A percentile compares a stretch with the other conserved stretches of the same genome.
Conservation (phyloP, 2,113 vertebrate species). For the Colossoma macropomum region DNA sequence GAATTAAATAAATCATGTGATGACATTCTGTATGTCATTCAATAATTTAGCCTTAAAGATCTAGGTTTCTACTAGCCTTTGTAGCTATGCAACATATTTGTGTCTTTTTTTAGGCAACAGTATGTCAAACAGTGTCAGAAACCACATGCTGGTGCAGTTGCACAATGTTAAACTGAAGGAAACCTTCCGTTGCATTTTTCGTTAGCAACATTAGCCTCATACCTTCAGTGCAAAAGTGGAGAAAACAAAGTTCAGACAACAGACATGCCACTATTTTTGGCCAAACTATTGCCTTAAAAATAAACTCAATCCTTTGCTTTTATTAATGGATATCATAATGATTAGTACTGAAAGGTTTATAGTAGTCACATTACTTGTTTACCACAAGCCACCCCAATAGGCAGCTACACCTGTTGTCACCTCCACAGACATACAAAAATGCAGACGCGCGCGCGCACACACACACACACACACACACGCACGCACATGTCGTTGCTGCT, state of each 20-base stretch:
- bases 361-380: slow-evolving; percentile 3
- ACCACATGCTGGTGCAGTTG: too few species aligned
- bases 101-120: background rate
- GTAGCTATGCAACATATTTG: background rate
- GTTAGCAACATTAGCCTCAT: too few species aligned
- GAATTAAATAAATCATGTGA: background rate
- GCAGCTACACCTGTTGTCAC: slow-evolving; percentile 7
- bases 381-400: background rate
- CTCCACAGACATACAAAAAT: background rate
- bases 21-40: background rate
- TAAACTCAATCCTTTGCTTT: too few species aligned
- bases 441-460: background rate
- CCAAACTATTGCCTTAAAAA: too few species aligned
- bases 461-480: too few species aligned
- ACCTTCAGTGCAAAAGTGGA: too few species aligned
- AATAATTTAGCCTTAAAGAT: too few species aligned
- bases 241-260: too few species aligned
- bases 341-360: background rate
- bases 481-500: background rate
- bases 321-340: background rate
- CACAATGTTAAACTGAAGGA: too few species aligned
- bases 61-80: background rate
- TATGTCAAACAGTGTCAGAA: background rate
- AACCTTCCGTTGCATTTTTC: too few species aligned
- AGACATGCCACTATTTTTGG: too few species aligned